phyloP scores from a whole-genome alignment of 2,797 vertebrate genomes.

The Steatocranus sp. region DNA sequence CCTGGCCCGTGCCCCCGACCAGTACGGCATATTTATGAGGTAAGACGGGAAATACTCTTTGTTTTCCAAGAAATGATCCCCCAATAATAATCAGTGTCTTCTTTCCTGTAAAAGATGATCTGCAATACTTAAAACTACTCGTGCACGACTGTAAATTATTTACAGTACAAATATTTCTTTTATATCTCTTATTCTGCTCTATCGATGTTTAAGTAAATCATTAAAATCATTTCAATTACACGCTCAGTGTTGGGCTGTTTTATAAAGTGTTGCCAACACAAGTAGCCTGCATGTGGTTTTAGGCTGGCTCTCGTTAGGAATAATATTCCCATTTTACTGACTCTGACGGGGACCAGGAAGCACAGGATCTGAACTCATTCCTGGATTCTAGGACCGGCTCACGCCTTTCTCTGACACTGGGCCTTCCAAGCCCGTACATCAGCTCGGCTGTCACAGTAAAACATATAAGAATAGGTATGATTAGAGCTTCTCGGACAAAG shows the following conservation, averaged over 20 bases:
- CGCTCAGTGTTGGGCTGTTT: neutral
- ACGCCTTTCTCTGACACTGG: rapidly evolving
- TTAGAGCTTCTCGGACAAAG: rapidly evolving
- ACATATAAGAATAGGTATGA: neutral
- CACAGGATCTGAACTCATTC: too few species aligned
- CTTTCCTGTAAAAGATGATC: neutral
- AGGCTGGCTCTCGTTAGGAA: neutral
- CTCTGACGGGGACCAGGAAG: neutral
- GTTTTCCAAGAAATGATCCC: neutral
- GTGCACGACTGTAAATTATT: neutral
- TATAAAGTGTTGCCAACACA: neutral
- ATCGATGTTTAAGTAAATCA: neutral
- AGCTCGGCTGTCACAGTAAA: neutral
- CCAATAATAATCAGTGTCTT: rapidly evolving
- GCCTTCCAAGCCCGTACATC: rapidly evolving
- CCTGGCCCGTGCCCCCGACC: rapidly evolving
- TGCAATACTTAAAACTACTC: neutral
- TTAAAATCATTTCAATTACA: neutral
- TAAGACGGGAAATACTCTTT: rapidly evolving
- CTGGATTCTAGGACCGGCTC: too few species aligned
- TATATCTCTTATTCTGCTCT: neutral
- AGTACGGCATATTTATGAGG: neutral
- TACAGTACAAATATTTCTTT: neutral
- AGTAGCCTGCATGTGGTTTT: neutral
- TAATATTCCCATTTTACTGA: neutral